phyloP scores from a whole-genome alignment of 2,888 invertebrate species.

The Sturmia bella region DNA sequence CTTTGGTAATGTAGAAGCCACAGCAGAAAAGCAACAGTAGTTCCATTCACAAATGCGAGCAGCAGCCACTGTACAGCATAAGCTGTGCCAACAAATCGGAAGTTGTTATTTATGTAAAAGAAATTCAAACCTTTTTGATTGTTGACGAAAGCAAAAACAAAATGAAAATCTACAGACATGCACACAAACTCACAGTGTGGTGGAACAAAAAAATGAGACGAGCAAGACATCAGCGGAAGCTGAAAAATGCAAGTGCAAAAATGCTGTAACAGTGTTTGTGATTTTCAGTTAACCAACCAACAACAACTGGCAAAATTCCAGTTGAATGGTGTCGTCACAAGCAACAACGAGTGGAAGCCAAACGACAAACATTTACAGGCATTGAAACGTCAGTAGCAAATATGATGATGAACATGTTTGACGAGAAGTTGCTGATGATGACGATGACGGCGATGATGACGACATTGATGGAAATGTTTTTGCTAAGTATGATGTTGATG shows the following conservation, averaged over 20 bases:
- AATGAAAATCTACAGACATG: constrained; percentile 9
- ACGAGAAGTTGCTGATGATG: constrained; percentile 1
- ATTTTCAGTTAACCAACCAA: not conserved
- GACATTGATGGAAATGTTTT: not conserved
- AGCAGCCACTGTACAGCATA: not conserved
- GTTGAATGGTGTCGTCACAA: constrained; percentile 12
- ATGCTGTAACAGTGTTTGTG: constrained; percentile 11
- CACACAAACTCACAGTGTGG: not conserved
- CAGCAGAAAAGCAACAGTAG: constrained; percentile 1
- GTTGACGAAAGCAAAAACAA: constrained; percentile 2
- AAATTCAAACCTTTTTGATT: constrained; percentile 27
- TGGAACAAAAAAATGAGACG: not conserved
- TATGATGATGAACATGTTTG: constrained; percentile 22
- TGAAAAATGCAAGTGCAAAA: constrained; percentile 38
- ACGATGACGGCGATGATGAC: not conserved
- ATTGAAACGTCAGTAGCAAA: constrained; percentile 20
- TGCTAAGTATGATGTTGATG: no score
- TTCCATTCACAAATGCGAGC: not conserved
- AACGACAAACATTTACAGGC: constrained; percentile 13
- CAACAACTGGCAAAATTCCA: constrained; percentile 38
- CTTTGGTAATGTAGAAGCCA: constrained; percentile 4
- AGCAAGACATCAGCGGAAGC: not conserved
- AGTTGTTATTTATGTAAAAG: constrained; percentile 14
- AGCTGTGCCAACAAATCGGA: constrained; percentile 3
- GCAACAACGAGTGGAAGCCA: not conserved